phyloP scores from a whole-genome alignment of 1,140 invertebrate genomes.

The Callitettix versicolor region DNA sequence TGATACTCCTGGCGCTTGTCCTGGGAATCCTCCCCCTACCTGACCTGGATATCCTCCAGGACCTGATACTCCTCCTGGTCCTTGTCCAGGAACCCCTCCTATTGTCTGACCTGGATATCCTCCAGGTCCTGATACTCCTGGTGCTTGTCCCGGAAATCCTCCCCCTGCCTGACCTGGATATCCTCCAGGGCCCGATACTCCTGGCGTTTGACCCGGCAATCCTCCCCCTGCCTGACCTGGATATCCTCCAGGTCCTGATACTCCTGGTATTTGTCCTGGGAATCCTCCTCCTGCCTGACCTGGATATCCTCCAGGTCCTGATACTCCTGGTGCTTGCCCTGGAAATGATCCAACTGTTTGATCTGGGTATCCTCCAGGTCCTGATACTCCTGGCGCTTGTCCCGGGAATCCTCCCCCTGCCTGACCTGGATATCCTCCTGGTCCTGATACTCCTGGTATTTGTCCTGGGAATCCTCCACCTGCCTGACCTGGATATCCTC shows the following conservation, averaged over 20 bases:
- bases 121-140: constrained; percentile 16
- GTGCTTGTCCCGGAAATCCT: constrained; percentile 10
- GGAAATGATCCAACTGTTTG: not conserved
- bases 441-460: constrained; percentile 3
- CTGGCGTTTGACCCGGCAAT: constrained; percentile 11
- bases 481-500: constrained; percentile 11
- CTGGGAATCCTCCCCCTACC: constrained; percentile 2
- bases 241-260: constrained; percentile 5
- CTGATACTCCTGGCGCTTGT: constrained; percentile 9
- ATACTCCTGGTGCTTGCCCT: not conserved
- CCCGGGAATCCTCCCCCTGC: constrained; percentile 11
- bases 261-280: constrained; percentile 8
- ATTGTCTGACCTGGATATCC: constrained; percentile 10
- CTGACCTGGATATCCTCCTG: constrained; percentile 15
- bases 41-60: constrained; percentile 12
- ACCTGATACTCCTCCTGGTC: not conserved
- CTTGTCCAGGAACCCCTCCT: constrained; percentile 15
- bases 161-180: constrained; percentile 2
- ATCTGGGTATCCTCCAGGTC: constrained; percentile 17
- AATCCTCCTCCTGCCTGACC: constrained; percentile 13
- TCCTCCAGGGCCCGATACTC: constrained; percentile 2
- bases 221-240: constrained; percentile 11
- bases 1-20: constrained; percentile 10
- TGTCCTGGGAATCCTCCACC: constrained; percentile 13
- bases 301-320: constrained; percentile 15